phyloP scores from a whole-genome alignment of 2,113 vertebrate species.

The Nothoprocta pentlandii region DNA sequence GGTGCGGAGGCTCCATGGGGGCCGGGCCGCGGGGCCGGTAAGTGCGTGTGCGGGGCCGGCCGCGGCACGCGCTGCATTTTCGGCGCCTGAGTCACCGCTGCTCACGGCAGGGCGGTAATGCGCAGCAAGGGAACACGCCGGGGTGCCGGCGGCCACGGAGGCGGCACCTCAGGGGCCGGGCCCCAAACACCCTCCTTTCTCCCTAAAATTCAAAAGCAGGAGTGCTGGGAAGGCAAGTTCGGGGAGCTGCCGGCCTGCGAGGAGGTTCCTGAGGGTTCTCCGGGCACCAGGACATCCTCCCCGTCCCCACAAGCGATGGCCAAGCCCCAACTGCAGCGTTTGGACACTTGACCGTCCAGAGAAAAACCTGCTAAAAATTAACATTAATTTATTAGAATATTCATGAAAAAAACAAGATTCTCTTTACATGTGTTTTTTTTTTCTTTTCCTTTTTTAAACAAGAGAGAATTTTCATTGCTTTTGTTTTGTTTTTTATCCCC shows the following conservation, averaged over 20 bases:
- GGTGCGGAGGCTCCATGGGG: accelerated
- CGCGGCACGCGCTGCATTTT: neutral
- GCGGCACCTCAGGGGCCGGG: too few relatives aligned
- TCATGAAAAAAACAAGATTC: conserved; percentile 81
- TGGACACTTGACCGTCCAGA: neutral
- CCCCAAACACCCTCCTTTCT: too few relatives aligned
- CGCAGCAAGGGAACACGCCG: neutral
- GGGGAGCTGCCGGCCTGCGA: neutral
- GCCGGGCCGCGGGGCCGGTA: neutral
- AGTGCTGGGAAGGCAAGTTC: too few relatives aligned
- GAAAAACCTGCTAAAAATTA: conserved; percentile 74
- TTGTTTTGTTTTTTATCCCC: conserved; percentile 49
- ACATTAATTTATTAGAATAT: conserved; percentile 85
- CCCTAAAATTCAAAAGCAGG: neutral
- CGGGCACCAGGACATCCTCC: too few relatives aligned
- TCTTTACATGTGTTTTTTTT: conserved; percentile 63
- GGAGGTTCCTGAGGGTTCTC: too few relatives aligned
- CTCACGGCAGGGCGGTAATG: neutral
- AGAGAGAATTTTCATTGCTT: conserved; percentile 44
- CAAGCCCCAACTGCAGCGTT: accelerated
- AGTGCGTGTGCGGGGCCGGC: neutral
- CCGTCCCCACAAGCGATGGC: neutral
- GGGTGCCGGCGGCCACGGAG: neutral
- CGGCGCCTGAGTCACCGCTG: neutral
- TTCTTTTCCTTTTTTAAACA: neutral